These are phyloP conservation scores for Sycobia sp. DNA, from an alignment of 1,140 invertebrate species.

Conservation along the genomic window DNA sequence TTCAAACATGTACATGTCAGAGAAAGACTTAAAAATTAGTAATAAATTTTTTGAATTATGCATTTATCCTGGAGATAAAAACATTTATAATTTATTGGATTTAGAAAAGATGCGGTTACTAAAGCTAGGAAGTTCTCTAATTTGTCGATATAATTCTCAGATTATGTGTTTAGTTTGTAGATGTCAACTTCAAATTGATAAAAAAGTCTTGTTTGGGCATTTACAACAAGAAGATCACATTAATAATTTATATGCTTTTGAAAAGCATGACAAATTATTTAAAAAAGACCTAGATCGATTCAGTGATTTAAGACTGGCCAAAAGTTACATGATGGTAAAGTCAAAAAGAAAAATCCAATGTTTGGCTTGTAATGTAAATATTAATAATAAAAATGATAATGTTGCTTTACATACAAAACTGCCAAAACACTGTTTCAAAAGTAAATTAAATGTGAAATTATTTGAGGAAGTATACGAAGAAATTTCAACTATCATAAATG, in stretches of 20 bases:
- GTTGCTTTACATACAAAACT: slow-evolving; percentile 7
- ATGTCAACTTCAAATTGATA: background rate
- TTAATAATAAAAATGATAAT: slow-evolving; percentile 20
- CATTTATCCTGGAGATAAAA: slow-evolving; percentile 1
- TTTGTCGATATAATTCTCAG: background rate
- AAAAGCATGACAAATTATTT: background rate
- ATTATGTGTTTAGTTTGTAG: background rate
- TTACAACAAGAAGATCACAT: slow-evolving; percentile 4
- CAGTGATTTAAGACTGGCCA: slow-evolving; percentile 13
- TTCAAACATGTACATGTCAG: too few relatives aligned
- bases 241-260: slow-evolving; percentile 6
- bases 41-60: too few relatives aligned
- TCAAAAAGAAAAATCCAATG: slow-evolving; percentile 22
- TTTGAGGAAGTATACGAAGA: background rate
- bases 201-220: slow-evolving; percentile 21
- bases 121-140: background rate
- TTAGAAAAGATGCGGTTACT: too few relatives aligned
- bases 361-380: slow-evolving; percentile 20
- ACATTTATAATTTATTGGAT: slow-evolving; percentile 21
- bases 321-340: slow-evolving; percentile 16
- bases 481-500: slow-evolving; percentile 9
- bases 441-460: slow-evolving; percentile 2
- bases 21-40: too few relatives aligned
- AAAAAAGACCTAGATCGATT: background rate
- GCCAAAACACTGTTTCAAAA: background rate